Conservation (phyloP, 2,888 invertebrate species). For the Erebia palarica region DNA sequence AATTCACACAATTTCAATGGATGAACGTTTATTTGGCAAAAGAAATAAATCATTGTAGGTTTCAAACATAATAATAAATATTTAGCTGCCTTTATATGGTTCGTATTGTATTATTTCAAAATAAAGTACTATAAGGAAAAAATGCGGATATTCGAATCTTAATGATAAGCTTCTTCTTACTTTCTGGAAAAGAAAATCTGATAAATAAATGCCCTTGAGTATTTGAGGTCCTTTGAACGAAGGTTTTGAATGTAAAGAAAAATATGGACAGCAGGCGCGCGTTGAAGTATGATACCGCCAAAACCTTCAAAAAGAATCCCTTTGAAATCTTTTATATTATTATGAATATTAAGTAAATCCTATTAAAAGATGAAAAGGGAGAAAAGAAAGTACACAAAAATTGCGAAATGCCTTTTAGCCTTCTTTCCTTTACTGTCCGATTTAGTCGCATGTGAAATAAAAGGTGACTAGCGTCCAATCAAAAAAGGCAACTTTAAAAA, state of each 20-base stretch:
- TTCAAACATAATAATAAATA: neutral
- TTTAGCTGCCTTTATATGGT: no score
- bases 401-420: constrained; percentile 24
- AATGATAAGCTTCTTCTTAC: constrained; percentile 62
- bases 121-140: neutral
- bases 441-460: constrained; percentile 1
- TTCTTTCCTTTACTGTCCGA: constrained; percentile 11
- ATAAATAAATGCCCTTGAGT: constrained; percentile 70
- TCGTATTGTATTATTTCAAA: neutral
- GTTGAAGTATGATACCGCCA: constrained; percentile 58
- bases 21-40: neutral
- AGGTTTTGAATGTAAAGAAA: constrained; percentile 69
- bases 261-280: constrained; percentile 55
- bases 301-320: constrained; percentile 65
- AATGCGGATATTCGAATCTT: constrained; percentile 43
- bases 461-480: neutral
- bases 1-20: neutral
- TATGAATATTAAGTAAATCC: constrained; percentile 34
- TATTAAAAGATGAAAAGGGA: constrained; percentile 32
- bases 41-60: neutral
- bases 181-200: constrained; percentile 61
- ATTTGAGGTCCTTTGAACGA: constrained; percentile 69
- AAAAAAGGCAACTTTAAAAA: no score
- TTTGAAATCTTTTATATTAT: constrained; percentile 53
- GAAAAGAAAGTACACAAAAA: constrained; percentile 19